A percentile compares a stretch with the other conserved stretches of the same genome.
Conservation (phyloP, 2,113 vertebrate species). For the Pleuronectes platessa region DNA sequence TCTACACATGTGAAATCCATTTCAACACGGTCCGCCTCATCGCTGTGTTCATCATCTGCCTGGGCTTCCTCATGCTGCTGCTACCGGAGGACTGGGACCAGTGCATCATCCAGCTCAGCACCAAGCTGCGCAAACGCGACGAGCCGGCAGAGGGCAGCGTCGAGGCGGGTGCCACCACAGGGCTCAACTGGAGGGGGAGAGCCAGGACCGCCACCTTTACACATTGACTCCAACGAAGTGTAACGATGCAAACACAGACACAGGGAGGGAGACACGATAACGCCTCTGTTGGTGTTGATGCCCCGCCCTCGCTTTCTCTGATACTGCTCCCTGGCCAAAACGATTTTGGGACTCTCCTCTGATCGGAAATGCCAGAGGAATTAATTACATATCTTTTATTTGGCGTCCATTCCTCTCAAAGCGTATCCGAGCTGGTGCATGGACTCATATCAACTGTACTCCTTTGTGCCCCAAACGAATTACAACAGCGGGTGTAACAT, state of each 20-base stretch:
- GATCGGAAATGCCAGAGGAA: conserved; percentile 26
- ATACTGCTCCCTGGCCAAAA: conserved; percentile 1
- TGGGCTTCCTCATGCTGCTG: conserved; percentile 95
- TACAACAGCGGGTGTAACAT: conserved; percentile 48
- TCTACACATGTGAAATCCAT: conserved; percentile 92
- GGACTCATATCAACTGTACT: conserved; percentile 42
- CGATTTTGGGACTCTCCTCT: conserved; percentile 20
- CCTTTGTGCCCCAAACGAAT: conserved; percentile 14
- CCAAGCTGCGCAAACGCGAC: conserved; percentile 91
- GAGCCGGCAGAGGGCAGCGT: conserved; percentile 83
- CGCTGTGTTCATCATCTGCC: conserved; percentile 92
- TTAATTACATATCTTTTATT: conserved; percentile 35
- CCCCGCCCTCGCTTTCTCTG: conserved; percentile 24
- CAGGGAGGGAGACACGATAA: conserved; percentile 1
- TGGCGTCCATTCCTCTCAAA: conserved; percentile 31
- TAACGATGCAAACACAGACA: conserved; percentile 14
- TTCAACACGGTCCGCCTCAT: conserved; percentile 96
- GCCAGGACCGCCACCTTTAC: conserved; percentile 88
- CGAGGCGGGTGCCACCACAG: conserved; percentile 80
- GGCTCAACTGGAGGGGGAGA: conserved; percentile 87
- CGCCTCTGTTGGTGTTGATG: neutral
- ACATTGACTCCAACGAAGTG: conserved; percentile 80
- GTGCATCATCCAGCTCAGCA: conserved; percentile 90
- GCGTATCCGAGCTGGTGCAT: conserved; percentile 56
- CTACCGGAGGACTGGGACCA: conserved; percentile 96